Evolutionary conservation across 1,140 invertebrate genomes (phyloP).

Genomic region (Achatina immaculata): DNA sequence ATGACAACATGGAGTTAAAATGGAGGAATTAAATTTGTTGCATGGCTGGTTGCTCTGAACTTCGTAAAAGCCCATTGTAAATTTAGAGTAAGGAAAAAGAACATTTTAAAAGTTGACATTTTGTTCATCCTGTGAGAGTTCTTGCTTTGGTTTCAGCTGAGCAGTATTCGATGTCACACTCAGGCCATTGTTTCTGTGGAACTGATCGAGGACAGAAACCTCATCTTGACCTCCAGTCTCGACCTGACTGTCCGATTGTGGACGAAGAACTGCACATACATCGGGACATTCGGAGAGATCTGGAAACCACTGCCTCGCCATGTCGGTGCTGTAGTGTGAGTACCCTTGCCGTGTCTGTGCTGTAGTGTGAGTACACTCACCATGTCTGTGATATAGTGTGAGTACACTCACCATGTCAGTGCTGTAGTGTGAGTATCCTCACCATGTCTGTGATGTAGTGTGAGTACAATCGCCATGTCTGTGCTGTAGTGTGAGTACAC

Average conservation of each 20-base stretch:
- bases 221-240: constrained; percentile 29
- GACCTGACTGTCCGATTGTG: constrained; percentile 35
- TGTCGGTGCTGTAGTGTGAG: constrained; percentile 29
- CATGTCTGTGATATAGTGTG: too few relatives aligned
- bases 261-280: constrained; percentile 39
- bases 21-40: too few relatives aligned
- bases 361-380: too few relatives aligned
- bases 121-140: too few relatives aligned
- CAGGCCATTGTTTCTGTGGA: constrained; percentile 23
- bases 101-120: too few relatives aligned
- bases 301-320: constrained; percentile 10
- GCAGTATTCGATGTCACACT: constrained; percentile 34
- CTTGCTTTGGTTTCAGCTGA: constrained; percentile 28
- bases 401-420: not conserved
- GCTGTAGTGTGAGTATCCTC: constrained; percentile 25
- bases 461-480: too few relatives aligned
- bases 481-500: too few relatives aligned
- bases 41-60: too few relatives aligned
- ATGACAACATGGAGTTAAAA: too few relatives aligned
- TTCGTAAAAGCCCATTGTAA: too few relatives aligned
- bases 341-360: not conserved
- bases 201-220: constrained; percentile 25
- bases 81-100: too few relatives aligned
- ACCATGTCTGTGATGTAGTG: too few relatives aligned
- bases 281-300: constrained; percentile 32